Evolutionary conservation across 2,113 vertebrate genomes (phyloP).

Genomic region (Hypocryptadius cinnamomeus): DNA sequence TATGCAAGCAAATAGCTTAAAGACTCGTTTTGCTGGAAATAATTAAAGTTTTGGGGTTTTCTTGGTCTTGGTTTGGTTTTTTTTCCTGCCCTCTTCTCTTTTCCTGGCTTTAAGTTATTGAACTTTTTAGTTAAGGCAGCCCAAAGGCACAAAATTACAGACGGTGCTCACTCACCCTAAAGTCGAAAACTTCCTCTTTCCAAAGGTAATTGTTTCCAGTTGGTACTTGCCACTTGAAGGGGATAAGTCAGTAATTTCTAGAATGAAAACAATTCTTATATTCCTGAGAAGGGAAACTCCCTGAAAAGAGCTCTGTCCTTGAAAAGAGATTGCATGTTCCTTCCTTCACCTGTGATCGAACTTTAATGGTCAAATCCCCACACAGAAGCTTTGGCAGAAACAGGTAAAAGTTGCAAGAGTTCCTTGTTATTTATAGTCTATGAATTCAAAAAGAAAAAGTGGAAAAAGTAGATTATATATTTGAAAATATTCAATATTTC

Average conservation of each 20-base stretch:
- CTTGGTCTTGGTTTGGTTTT: background rate
- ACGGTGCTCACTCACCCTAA: constrained; percentile 14
- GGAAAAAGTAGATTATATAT: background rate
- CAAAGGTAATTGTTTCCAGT: constrained; percentile 48
- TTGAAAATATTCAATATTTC: background rate
- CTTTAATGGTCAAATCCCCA: background rate
- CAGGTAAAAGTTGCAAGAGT: background rate
- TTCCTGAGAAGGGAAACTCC: background rate
- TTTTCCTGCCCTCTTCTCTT: background rate
- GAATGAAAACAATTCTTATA: background rate
- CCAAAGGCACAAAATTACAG: constrained; percentile 26
- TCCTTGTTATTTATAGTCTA: background rate
- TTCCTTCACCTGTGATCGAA: background rate
- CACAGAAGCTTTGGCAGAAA: background rate
- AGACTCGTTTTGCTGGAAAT: background rate
- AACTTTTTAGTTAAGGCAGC: constrained; percentile 3
- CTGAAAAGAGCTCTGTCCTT: background rate
- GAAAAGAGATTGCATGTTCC: background rate
- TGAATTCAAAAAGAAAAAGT: background rate
- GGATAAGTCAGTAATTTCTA: background rate
- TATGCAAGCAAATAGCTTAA: background rate
- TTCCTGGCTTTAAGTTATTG: constrained; percentile 27
- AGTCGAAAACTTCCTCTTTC: constrained; percentile 54
- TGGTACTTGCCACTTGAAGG: background rate
- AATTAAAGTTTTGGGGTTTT: background rate